Conservation (phyloP, 2,797 vertebrate genomes). For the Sebastes diaconus region DNA sequence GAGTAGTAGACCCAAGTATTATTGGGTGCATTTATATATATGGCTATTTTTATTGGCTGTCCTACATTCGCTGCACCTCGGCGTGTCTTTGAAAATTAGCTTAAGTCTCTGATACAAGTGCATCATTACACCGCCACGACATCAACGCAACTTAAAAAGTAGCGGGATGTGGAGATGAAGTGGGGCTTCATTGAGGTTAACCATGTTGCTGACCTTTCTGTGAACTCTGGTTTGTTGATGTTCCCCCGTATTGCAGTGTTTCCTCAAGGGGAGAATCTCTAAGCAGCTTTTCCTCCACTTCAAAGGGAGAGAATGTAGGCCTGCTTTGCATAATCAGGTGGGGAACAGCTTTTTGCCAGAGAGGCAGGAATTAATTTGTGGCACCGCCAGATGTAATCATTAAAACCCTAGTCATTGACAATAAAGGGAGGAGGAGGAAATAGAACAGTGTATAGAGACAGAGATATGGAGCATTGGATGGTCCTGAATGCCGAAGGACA, state of each 20-base stretch:
- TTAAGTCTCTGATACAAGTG: slow-evolving; percentile 21
- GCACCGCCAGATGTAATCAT: slow-evolving; percentile 82
- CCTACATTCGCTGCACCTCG: slow-evolving; percentile 64
- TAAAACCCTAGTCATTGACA: slow-evolving; percentile 76
- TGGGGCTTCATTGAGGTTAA: slow-evolving; percentile 55
- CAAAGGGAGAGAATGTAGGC: slow-evolving; percentile 85
- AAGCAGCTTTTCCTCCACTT: slow-evolving; percentile 82
- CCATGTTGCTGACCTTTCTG: slow-evolving; percentile 77
- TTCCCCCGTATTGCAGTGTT: slow-evolving; percentile 76
- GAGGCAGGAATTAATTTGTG: slow-evolving; percentile 83
- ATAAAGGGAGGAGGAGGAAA: slow-evolving; percentile 63
- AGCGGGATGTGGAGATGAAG: slow-evolving; percentile 48
- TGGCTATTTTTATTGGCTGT: slow-evolving; percentile 68
- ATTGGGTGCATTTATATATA: slow-evolving; percentile 46
- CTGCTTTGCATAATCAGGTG: slow-evolving; percentile 88
- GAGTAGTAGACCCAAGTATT: slow-evolving; percentile 25
- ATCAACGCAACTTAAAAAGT: slow-evolving; percentile 30
- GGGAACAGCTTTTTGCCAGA: slow-evolving; percentile 84
- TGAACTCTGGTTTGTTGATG: slow-evolving; percentile 80
- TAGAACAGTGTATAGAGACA: slow-evolving; percentile 46
- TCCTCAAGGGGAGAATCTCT: slow-evolving; percentile 81
- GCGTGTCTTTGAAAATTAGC: slow-evolving; percentile 18
- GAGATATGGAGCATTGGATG: slow-evolving; percentile 27
- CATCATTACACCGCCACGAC: slow-evolving; percentile 26
- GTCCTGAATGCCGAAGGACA: slow-evolving; percentile 49